These are phyloP conservation scores for Synergus umbraculus DNA, from an alignment of 2,888 invertebrate species.

Conservation along the genomic window DNA sequence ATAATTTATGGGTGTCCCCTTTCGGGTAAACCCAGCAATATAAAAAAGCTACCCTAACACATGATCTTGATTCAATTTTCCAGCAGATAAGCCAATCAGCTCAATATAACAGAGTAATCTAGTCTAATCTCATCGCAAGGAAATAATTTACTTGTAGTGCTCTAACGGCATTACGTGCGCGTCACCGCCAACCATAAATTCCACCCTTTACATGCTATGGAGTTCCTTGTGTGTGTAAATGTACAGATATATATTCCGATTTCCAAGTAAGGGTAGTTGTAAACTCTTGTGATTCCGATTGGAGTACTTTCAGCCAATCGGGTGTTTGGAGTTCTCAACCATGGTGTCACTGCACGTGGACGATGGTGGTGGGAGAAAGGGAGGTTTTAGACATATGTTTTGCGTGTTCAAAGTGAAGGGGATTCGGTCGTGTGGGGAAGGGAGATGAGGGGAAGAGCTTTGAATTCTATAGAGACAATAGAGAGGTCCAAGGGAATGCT, in stretches of 20 bases:
- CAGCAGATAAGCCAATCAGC: conserved; percentile 18
- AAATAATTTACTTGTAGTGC: conserved; percentile 51
- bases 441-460: background rate
- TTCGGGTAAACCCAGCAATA: background rate
- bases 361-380: conserved; percentile 44
- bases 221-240: conserved; percentile 10
- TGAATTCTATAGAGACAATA: conserved; percentile 31
- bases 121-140: conserved; percentile 52
- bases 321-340: conserved; percentile 43
- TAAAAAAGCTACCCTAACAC: background rate
- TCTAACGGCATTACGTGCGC: conserved; percentile 63
- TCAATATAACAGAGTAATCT: conserved; percentile 41
- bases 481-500: conserved; percentile 37
- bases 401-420: conserved; percentile 46
- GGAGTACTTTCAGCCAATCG: conserved; percentile 48
- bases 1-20: no score
- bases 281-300: conserved; percentile 15
- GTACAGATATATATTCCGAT: background rate
- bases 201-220: conserved; percentile 9
- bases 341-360: conserved; percentile 51
- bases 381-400: conserved; percentile 57
- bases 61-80: conserved; percentile 24
- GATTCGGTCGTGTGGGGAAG: background rate
- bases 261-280: conserved; percentile 15
- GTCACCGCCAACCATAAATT: conserved; percentile 41